These are phyloP conservation scores for Notothenia rossii DNA, from an alignment of 2,113 vertebrate species.

Conservation along the genomic window DNA sequence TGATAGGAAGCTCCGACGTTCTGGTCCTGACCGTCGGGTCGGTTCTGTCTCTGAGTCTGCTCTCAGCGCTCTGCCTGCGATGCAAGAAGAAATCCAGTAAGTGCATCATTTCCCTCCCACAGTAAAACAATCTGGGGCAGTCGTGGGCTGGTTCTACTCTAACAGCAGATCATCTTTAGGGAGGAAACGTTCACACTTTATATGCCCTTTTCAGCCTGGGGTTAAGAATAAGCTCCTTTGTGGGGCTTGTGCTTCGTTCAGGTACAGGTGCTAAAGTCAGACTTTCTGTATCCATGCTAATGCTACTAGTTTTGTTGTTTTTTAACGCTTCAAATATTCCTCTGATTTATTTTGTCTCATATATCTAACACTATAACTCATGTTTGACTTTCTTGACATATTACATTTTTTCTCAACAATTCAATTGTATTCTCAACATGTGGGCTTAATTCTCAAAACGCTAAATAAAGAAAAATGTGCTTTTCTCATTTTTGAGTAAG, in stretches of 20 bases:
- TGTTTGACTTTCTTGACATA: no score
- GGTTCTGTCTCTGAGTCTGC: constrained; percentile 39
- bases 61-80: constrained; percentile 63
- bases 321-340: no score
- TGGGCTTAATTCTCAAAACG: no score
- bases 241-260: neutral
- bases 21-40: constrained; percentile 41
- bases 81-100: constrained; percentile 74
- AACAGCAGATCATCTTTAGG: neutral
- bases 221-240: neutral
- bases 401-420: no score
- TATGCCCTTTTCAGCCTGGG: neutral
- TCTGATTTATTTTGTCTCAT: no score
- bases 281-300: no score
- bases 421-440: no score
- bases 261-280: neutral
- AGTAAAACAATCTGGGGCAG: neutral
- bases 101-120: constrained; percentile 8
- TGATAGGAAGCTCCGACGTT: constrained; percentile 40
- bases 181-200: neutral
- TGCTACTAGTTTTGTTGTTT: no score
- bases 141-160: neutral
- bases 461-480: no score
- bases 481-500: no score
- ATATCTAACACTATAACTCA: no score